Evolutionary conservation across 1,140 invertebrate species (phyloP), one percentile per base, ranked within the genome.

Genomic region (Zaprionus nigranus): DNA sequence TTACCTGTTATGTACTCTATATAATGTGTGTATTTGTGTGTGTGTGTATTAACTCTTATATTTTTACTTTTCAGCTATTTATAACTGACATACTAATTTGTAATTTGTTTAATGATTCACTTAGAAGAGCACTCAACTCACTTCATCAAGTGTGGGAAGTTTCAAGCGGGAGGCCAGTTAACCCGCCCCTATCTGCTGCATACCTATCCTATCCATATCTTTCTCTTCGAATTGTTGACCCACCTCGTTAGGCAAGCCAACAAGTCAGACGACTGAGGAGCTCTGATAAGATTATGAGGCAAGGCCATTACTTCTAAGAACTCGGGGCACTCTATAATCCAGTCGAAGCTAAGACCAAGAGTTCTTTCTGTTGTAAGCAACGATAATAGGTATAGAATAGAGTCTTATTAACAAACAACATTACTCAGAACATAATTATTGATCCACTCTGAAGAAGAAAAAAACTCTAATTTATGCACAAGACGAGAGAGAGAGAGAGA

Each of bases 81-180:
- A 76, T 66, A 76, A 72, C 74, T 72, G 68, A 57, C 68, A 57
- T 72, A 76, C 68, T 71, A 76, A 72, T 76, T 76, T 62, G 74
- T 76, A 76, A 76, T 76, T 76, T 76, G 74, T 76, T 76, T 76
- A 76, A 72, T 76, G 74, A 76, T 76, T 76, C 74, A 76, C 74
- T 76, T 76, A 76, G 62, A 38, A 69, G 5, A 9, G 2, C 7
- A n/a, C n/a, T 11, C 30, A 9, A 63, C 49, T 30, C 60, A 75
- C 34, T 76, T 65, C 43, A 54, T 60, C 46, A 60, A 72, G 30
- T 76, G 74, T 76, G 74, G 74, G 74, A 76, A 76, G 58, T 61
- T 61, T 43, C 17, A 34, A 30, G 58, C n/a, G 30, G 30, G 49
- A 43, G 17, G 24, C 49, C 58, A 46, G 36, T 61, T 58, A 58